phyloP scores from a whole-genome alignment of 1,140 invertebrate species.

The Chironomus tepperi region DNA sequence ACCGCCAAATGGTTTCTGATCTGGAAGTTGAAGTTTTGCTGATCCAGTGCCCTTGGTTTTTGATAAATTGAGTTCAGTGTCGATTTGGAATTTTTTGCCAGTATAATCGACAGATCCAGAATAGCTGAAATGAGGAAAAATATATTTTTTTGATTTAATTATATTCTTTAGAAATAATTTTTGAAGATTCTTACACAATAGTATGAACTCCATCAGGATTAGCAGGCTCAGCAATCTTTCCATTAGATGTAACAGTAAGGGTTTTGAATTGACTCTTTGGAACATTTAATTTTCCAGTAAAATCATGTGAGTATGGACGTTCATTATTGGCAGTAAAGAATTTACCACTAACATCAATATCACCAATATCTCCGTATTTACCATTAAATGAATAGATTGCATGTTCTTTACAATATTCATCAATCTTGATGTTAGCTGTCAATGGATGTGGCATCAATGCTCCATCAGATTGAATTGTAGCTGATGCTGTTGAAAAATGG shows the following conservation, averaged over 20 bases:
- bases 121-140: neutral
- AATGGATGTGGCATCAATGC: conserved; percentile 38
- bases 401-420: conserved; percentile 32
- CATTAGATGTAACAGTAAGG: conserved; percentile 30
- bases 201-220: conserved; percentile 28
- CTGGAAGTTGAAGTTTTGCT: neutral
- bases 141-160: too few relatives aligned
- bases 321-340: conserved; percentile 33
- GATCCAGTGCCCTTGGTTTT: neutral
- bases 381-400: conserved; percentile 30
- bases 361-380: conserved; percentile 32
- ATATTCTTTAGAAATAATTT: too few relatives aligned
- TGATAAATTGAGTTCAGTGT: neutral
- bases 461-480: conserved; percentile 35
- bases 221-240: conserved; percentile 31
- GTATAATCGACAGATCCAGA: neutral
- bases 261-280: conserved; percentile 47
- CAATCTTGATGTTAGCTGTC: conserved; percentile 30
- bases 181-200: neutral
- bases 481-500: conserved; percentile 30
- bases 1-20: neutral
- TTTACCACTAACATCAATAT: conserved; percentile 38
- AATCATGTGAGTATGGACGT: conserved; percentile 38
- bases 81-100: neutral
- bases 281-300: conserved; percentile 39